A percentile compares a stretch with the other conserved stretches of the same genome.
Evolutionary conservation across 1,140 invertebrate species (phyloP).

Genomic region (Stenopsyche tienmushanensis): DNA sequence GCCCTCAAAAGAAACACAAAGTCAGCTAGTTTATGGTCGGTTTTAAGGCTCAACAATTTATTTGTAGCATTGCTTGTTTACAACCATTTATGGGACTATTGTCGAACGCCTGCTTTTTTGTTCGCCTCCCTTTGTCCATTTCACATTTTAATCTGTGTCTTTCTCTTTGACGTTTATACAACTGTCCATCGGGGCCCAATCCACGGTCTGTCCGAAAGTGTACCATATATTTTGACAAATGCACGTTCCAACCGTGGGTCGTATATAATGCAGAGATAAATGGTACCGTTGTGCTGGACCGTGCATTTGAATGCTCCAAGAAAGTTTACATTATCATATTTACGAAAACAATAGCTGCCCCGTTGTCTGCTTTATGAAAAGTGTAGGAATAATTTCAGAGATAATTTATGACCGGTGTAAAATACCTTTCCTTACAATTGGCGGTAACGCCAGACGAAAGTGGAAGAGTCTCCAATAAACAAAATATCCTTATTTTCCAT

Average conservation of each 20-base stretch:
- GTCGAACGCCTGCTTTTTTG: constrained; percentile 32
- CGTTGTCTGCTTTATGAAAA: not conserved
- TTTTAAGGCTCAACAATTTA: constrained; percentile 22
- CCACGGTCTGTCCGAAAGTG: constrained; percentile 18
- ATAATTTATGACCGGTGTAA: constrained; percentile 5
- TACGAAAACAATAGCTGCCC: not conserved
- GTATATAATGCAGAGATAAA: constrained; percentile 34
- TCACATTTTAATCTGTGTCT: constrained; percentile 36
- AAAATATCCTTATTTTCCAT: too few relatives aligned
- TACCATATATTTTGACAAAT: constrained; percentile 36
- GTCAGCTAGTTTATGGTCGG: constrained; percentile 28
- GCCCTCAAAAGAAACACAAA: constrained; percentile 15
- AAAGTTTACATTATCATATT: constrained; percentile 11
- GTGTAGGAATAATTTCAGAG: not conserved
- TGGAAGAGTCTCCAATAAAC: too few relatives aligned
- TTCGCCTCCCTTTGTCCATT: constrained; percentile 29
- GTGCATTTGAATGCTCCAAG: not conserved
- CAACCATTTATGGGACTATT: constrained; percentile 36
- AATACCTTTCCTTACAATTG: not conserved
- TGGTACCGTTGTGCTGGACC: constrained; percentile 14
- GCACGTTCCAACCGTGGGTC: constrained; percentile 8
- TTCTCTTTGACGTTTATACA: constrained; percentile 20
- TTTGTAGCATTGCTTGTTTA: constrained; percentile 38
- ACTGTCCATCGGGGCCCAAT: too few relatives aligned
- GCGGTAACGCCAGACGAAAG: too few relatives aligned